A percentile compares a stretch with the other conserved stretches of the same genome.
Evolutionary conservation across 2,113 vertebrate species (phyloP).

Genomic region (Coturnix japonica): DNA sequence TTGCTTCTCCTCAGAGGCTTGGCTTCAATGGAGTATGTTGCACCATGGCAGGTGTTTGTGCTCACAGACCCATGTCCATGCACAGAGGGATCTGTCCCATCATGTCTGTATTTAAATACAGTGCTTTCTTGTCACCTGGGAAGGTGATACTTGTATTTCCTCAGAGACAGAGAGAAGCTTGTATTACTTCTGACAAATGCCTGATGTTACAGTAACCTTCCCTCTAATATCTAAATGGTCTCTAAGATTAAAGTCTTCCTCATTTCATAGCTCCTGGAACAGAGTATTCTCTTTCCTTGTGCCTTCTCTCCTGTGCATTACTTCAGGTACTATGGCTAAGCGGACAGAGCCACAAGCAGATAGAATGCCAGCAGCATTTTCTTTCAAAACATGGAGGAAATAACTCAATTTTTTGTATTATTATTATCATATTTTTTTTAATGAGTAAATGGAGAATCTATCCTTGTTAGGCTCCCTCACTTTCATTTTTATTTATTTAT

Average conservation of each 20-base stretch:
- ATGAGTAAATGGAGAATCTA: background rate
- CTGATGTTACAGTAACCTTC: background rate
- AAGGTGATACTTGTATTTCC: accelerated
- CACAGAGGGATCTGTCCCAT: background rate
- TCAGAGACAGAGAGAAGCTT: background rate
- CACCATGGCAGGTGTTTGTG: background rate
- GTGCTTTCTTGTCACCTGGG: background rate
- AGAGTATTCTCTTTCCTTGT: background rate
- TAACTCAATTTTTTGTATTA: background rate
- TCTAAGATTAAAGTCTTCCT: constrained; percentile 34
- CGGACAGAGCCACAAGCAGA: background rate
- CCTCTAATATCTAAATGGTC: background rate
- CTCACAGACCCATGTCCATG: background rate
- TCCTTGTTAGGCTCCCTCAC: background rate
- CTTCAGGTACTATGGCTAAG: background rate
- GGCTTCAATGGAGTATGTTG: accelerated
- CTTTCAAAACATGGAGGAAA: background rate
- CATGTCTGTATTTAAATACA: background rate
- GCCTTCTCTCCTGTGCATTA: background rate
- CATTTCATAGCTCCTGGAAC: background rate
- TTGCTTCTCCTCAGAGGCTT: background rate
- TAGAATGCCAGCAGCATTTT: background rate
- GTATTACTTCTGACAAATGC: background rate
- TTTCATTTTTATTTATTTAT: background rate
- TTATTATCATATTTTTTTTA: background rate